phyloP scores from a whole-genome alignment of 30 jellyfish, hydroid and myxozoan genomes.

The Pelagia noctiluca region DNA sequence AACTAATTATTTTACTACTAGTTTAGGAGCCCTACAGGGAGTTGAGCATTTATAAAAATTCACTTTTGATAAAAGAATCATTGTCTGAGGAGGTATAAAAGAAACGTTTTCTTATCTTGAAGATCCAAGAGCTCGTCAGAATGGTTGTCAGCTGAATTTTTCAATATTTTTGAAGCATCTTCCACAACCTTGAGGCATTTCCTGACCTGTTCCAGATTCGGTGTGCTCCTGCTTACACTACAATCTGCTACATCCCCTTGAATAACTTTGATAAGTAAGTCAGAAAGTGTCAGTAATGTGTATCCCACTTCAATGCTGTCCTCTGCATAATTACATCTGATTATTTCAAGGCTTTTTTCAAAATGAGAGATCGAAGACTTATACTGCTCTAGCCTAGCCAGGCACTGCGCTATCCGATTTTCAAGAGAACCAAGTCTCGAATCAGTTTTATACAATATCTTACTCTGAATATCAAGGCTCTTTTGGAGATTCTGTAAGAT shows the following conservation, averaged over 20 bases:
- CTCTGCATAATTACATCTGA: slow-evolving; percentile 56
- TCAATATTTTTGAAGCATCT: slow-evolving; percentile 31
- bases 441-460: slow-evolving; percentile 49
- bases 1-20: too few relatives aligned
- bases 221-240: background rate
- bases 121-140: slow-evolving; percentile 28
- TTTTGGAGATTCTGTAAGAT: slow-evolving; percentile 18
- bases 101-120: slow-evolving; percentile 28
- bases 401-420: slow-evolving; percentile 76
- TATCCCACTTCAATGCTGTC: slow-evolving; percentile 83
- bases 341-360: slow-evolving; percentile 56
- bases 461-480: slow-evolving; percentile 41
- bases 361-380: slow-evolving; percentile 46
- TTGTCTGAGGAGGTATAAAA: background rate
- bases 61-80: background rate
- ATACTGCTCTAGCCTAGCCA: slow-evolving; percentile 55
- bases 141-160: background rate
- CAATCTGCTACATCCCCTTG: slow-evolving; percentile 26
- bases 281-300: slow-evolving; percentile 76
- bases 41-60: background rate
- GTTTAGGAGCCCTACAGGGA: too few relatives aligned
- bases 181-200: slow-evolving; percentile 33
- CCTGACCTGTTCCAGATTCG: slow-evolving; percentile 7
- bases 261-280: slow-evolving; percentile 57
- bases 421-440: slow-evolving; percentile 35